Evolutionary conservation across 2,797 vertebrate genomes (phyloP).

Genomic region (Sebastes cheni): DNA sequence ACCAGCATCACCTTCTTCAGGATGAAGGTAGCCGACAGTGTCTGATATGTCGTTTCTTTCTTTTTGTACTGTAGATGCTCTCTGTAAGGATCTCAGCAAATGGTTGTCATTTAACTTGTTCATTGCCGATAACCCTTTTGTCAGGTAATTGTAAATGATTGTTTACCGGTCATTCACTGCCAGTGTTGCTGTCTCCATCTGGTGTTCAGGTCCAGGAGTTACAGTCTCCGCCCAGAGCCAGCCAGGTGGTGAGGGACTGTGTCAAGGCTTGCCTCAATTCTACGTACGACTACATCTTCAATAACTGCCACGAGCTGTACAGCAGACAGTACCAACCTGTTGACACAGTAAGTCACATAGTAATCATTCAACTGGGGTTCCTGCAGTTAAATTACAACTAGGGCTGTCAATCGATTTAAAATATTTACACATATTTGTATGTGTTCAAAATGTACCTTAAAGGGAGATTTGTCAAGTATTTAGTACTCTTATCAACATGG

Average conservation of each 20-base stretch:
- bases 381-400: too few species aligned
- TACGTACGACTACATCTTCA: slow-evolving; percentile 98
- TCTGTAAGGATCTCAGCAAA: background rate
- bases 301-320: slow-evolving; percentile 97
- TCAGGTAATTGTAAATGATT: background rate
- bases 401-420: too few species aligned
- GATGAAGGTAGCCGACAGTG: slow-evolving; percentile 90
- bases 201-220: slow-evolving; percentile 93
- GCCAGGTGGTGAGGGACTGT: slow-evolving; percentile 97
- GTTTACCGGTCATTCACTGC: background rate
- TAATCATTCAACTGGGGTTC: background rate
- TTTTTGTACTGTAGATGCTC: background rate
- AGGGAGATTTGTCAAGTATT: too few species aligned
- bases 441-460: too few species aligned
- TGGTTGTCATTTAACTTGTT: background rate
- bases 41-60: background rate
- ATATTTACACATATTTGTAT: too few species aligned
- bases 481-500: too few species aligned
- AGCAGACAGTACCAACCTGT: slow-evolving; percentile 91
- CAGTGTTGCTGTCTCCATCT: background rate
- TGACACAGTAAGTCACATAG: slow-evolving; percentile 83
- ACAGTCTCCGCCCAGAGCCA: slow-evolving; percentile 97
- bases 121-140: background rate
- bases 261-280: slow-evolving; percentile 99
- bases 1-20: slow-evolving; percentile 99